phyloP scores from a whole-genome alignment of 2,888 invertebrate genomes.

The Hirtodrosophila duncani region DNA sequence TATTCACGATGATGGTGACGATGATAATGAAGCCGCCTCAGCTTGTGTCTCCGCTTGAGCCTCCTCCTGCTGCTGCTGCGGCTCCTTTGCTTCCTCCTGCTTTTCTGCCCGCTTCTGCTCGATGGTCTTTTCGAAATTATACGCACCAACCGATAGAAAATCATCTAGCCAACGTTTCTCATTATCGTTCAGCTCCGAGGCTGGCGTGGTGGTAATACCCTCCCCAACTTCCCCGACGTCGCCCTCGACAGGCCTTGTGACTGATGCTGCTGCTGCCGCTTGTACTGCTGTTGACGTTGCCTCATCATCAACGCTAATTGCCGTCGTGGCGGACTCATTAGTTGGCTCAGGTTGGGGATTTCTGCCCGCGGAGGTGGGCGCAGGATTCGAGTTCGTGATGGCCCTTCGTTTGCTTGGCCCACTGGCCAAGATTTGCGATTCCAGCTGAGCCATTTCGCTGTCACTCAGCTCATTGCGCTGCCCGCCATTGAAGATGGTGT shows the following conservation, averaged over 20 bases:
- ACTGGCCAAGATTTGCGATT: conserved; percentile 71
- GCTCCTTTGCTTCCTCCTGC: conserved; percentile 27
- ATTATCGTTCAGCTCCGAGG: conserved; percentile 65
- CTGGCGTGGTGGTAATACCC: conserved; percentile 33
- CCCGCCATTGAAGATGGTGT: conserved; percentile 74
- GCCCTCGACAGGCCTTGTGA: background rate
- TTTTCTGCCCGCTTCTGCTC: conserved; percentile 38
- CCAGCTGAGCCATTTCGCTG: conserved; percentile 73
- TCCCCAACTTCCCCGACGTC: conserved; percentile 25
- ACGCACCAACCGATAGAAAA: conserved; percentile 74
- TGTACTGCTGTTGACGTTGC: conserved; percentile 21
- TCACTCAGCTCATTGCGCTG: conserved; percentile 72
- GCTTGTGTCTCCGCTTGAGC: conserved; percentile 4
- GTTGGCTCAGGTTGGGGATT: conserved; percentile 28
- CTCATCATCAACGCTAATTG: conserved; percentile 61
- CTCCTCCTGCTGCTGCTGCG: conserved; percentile 15
- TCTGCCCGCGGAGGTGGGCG: background rate
- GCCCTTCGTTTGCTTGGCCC: conserved; percentile 38
- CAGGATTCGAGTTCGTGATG: conserved; percentile 15
- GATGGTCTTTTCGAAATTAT: conserved; percentile 70
- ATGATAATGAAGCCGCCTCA: conserved; percentile 32
- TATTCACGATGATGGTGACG: conserved; percentile 44
- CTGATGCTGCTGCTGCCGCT: conserved; percentile 7
- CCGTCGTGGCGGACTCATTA: conserved; percentile 49
- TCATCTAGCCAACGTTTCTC: conserved; percentile 77